A percentile compares a stretch with the other conserved stretches of the same genome.
Evolutionary conservation across 37 sponge, comb jelly and placozoan species (phyloP).

Genomic region (Beroe forskalii): DNA sequence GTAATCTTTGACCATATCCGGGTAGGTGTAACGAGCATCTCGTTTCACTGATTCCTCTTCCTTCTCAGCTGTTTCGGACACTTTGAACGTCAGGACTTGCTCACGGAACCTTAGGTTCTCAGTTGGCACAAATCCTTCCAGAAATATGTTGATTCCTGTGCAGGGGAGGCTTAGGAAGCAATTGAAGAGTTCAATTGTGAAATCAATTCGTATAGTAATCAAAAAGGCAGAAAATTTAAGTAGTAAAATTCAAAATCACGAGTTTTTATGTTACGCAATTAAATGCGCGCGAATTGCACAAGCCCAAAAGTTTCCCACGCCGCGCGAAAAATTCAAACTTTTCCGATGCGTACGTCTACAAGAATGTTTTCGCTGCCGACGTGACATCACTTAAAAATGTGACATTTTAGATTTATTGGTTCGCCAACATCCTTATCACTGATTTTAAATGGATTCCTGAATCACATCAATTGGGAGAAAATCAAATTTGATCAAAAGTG

Average conservation of each 20-base stretch:
- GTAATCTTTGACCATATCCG: constrained; percentile 81
- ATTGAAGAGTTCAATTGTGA: background rate
- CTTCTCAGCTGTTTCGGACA: constrained; percentile 89
- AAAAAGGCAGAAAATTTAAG: background rate
- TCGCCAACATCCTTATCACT: too few species aligned
- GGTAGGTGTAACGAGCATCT: constrained; percentile 83
- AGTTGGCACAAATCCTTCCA: constrained; percentile 97
- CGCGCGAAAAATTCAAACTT: background rate
- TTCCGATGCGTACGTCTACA: background rate
- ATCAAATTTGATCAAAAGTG: too few species aligned
- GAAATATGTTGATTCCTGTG: constrained; percentile 94
- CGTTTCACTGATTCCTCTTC: constrained; percentile 85
- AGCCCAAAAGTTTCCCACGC: background rate
- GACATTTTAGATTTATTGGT: too few species aligned
- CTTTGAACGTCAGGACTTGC: constrained; percentile 89
- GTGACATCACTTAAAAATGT: too few species aligned
- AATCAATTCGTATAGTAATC: background rate
- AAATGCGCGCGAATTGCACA: too few species aligned
- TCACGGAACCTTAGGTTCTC: constrained; percentile 96
- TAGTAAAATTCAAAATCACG: background rate
- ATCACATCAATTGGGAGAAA: too few species aligned
- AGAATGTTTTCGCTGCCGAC: too few species aligned
- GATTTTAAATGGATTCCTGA: too few species aligned
- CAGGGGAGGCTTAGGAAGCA: background rate
- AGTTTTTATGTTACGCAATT: background rate